phyloP scores from a whole-genome alignment of 2,113 vertebrate genomes.

The Prochilodus magdalenae region DNA sequence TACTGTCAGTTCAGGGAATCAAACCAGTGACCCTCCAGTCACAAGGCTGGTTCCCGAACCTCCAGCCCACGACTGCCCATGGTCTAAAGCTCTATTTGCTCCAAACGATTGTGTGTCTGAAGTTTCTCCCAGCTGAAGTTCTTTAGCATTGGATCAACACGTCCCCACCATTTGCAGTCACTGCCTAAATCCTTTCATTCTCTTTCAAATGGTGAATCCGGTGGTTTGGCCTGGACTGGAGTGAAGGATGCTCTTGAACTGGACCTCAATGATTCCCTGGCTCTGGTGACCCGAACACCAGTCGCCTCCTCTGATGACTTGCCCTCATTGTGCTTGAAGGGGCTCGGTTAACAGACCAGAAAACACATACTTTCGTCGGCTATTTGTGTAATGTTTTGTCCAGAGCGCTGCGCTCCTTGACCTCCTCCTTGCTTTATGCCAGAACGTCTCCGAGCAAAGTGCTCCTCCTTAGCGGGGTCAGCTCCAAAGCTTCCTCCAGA shows the following conservation, averaged over 20 bases:
- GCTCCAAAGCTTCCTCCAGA: slow-evolving; percentile 15
- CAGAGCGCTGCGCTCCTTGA: not conserved
- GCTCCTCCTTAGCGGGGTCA: slow-evolving; percentile 3
- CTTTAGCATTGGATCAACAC: no score
- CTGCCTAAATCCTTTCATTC: not conserved
- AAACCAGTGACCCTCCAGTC: no score
- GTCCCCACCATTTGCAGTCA: no score
- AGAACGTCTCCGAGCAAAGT: slow-evolving; percentile 10
- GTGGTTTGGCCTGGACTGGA: not conserved
- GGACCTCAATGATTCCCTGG: not conserved
- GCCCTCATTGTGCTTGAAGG: not conserved
- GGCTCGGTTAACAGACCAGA: not conserved
- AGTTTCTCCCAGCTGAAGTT: no score
- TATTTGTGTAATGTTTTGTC: not conserved
- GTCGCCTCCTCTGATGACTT: not conserved
- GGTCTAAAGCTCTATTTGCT: no score
- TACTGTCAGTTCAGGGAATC: no score
- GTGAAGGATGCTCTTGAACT: not conserved
- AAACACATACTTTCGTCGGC: slow-evolving; percentile 13
- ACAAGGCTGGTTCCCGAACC: no score
- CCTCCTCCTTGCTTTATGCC: slow-evolving; percentile 16
- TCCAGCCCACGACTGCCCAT: no score
- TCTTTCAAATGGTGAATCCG: not conserved
- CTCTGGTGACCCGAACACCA: not conserved
- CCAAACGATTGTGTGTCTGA: no score